Evolutionary conservation across 2,113 vertebrate genomes (phyloP), one percentile per base, ranked within the genome.

Genomic region (Nycticryphes semicollaris): DNA sequence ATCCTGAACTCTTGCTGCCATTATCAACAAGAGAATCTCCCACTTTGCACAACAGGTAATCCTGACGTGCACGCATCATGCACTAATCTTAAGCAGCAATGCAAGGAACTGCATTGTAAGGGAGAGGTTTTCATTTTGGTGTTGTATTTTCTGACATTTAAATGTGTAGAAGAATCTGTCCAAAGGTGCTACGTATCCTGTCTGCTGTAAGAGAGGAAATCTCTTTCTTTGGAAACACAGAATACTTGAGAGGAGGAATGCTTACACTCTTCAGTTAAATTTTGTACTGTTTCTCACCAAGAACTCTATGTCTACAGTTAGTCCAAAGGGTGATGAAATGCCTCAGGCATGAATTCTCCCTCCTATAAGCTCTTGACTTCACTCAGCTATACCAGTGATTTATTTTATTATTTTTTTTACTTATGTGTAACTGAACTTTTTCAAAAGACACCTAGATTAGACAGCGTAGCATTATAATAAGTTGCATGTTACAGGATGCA

Each of bases 121-220:
- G 80, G 70, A 92, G 90, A 86, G 24, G 8, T 59, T 92, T 84
- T 74, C 20, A 33, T 43, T 87, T 57, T 64, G 30, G 5, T 87
- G 82, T 95, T 85, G 31, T 89, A 31, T 89, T 84, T 96, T 96
- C 69, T 97, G 72, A 92, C 68, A 76, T 73, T 73, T 93, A 70
- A 75, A 39, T 13, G 7, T 64, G 69, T 78, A 94, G 76, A 87
- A 73, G 78, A 94, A 90, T 19, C 62, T 94, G 39, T 88, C 88
- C 84, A 89, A 96, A 89, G 98, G 98, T 98, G 98, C 98, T 98
- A 81, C 85, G 66, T 77, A 87, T 93, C 90, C 91, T 96, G 53
- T 94, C 83, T 77, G 48, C 66, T 41, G 19, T 66, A 75, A 70
- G 82, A 91, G 76, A 90, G 88, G 81, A 94, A 35, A 74, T 78